A percentile compares a stretch with the other conserved stretches of the same genome.
These are phyloP conservation scores for Nematostella vectensis DNA, from an alignment of 92 coral and sea anemone genomes.

Conservation along the genomic window DNA sequence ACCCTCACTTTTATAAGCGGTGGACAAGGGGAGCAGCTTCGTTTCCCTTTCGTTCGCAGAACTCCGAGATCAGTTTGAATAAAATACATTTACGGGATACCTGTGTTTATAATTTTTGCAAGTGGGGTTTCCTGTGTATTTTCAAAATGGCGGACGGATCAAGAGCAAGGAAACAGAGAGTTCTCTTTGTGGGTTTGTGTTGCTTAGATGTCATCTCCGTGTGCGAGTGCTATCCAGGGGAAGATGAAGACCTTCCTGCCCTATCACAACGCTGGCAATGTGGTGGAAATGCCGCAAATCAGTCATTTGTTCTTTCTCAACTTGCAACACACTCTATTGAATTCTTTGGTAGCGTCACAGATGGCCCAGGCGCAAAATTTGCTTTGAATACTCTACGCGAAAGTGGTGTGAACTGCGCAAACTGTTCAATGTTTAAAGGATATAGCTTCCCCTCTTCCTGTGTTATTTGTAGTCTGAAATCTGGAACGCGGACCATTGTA, in stretches of 20 bases:
- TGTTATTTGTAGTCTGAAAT: conserved; percentile 42
- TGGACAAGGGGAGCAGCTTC: no score
- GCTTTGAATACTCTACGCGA: conserved; percentile 31
- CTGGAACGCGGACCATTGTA: conserved; percentile 75
- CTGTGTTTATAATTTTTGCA: no score
- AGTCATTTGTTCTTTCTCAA: conserved; percentile 53
- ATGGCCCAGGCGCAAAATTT: conserved; percentile 50
- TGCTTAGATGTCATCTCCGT: conserved; percentile 69
- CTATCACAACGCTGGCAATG: conserved; percentile 62
- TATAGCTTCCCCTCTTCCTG: conserved; percentile 81
- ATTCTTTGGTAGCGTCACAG: conserved; percentile 53
- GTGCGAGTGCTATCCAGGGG: conserved; percentile 68
- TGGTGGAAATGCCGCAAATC: conserved; percentile 86
- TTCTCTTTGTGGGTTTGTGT: conserved; percentile 56
- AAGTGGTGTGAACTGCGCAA: conserved; percentile 41
- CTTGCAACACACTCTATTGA: conserved; percentile 54
- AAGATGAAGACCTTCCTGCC: conserved; percentile 70
- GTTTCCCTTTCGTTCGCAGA: no score
- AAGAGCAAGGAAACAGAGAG: conserved; percentile 5
- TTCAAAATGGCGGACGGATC: conserved; percentile 6
- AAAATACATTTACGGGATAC: no score
- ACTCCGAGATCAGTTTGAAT: no score
- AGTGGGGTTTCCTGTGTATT: no score
- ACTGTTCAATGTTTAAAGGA: conserved; percentile 53
- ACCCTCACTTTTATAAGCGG: no score